Conservation (phyloP, 2,113 vertebrate genomes). For the Rhombomys opimus region DNA sequence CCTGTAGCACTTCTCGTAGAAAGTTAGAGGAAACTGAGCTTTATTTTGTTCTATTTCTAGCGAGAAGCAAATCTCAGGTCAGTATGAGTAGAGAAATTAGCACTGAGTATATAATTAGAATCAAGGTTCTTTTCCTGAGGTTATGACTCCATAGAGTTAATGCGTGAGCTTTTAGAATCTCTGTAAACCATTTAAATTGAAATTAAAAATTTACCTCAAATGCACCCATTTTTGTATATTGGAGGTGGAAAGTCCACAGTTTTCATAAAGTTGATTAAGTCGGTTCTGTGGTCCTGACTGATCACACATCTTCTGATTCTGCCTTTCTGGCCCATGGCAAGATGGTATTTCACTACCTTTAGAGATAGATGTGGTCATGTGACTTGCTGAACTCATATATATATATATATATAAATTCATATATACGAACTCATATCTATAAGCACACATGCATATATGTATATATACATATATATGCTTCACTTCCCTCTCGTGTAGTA, state of each 20-base stretch:
- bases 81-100: too few relatives aligned
- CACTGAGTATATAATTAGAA: too few relatives aligned
- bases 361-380: not conserved
- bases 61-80: too few relatives aligned
- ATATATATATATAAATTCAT: too few relatives aligned
- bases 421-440: not conserved
- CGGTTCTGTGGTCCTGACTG: not conserved
- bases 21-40: too few relatives aligned
- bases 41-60: too few relatives aligned
- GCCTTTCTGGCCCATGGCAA: not conserved
- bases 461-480: not conserved
- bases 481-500: not conserved
- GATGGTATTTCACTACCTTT: not conserved
- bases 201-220: not conserved
- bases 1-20: too few relatives aligned
- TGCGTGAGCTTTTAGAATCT: too few relatives aligned
- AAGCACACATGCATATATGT: too few relatives aligned
- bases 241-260: not conserved
- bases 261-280: conserved; percentile 2
- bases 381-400: too few relatives aligned
- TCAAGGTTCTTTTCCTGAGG: too few relatives aligned
- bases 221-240: not conserved
- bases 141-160: too few relatives aligned
- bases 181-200: not conserved
- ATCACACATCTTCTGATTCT: not conserved